Percentiles rank a stretch among this genome's conserved stretches.
These are phyloP conservation scores for Eidolon dupreanum DNA, from an alignment of 2,797 vertebrate genomes.

Conservation along the genomic window DNA sequence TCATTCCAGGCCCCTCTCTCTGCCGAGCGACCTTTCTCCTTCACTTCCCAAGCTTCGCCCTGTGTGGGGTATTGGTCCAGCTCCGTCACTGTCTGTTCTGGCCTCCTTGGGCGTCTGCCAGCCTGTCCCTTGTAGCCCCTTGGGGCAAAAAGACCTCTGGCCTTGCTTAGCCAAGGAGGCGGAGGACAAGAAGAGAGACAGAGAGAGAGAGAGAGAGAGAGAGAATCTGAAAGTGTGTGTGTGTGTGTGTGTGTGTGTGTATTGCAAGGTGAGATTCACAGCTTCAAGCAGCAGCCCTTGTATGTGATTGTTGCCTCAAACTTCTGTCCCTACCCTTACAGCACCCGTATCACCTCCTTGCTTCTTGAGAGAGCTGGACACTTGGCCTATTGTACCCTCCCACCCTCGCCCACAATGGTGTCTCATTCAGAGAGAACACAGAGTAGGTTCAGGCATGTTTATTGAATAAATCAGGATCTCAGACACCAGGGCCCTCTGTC, in stretches of 20 bases:
- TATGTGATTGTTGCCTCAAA: neutral
- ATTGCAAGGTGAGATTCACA: neutral
- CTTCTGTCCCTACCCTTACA: neutral
- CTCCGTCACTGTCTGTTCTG: neutral
- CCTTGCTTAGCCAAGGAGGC: neutral
- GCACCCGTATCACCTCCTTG: neutral
- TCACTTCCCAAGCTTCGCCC: constrained; percentile 30
- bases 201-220: neutral
- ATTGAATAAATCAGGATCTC: neutral
- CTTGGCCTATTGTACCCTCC: neutral
- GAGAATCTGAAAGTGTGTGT: neutral
- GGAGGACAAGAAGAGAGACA: neutral
- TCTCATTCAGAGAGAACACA: neutral
- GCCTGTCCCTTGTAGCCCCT: neutral
- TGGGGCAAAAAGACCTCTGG: neutral
- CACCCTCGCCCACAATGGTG: neutral
- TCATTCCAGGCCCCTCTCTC: constrained; percentile 73
- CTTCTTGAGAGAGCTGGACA: neutral
- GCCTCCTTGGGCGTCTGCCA: neutral
- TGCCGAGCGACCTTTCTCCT: constrained; percentile 63
- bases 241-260: neutral
- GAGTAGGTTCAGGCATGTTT: neutral
- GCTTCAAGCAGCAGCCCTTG: neutral
- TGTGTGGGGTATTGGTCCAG: constrained; percentile 23
- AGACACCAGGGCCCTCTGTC: neutral